Evolutionary conservation across 2,797 vertebrate species (phyloP), one percentile per base, ranked within the genome.

Genomic region (Enteromius fasciolatus): DNA sequence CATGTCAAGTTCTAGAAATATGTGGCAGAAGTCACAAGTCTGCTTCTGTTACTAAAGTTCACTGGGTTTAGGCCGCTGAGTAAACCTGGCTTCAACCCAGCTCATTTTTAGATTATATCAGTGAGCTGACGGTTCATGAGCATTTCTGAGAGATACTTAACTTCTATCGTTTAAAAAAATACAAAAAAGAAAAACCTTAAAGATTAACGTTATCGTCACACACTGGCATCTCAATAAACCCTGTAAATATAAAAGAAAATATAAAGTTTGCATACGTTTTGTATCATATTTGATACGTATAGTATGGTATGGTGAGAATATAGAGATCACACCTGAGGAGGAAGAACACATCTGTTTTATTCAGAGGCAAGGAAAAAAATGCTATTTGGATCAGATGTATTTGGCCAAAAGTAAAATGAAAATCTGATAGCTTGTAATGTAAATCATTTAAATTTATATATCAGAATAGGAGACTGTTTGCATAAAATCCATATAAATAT

Each of bases 11-110:
- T 74, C 15, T 46, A 33, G 63, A 82, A 68, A 82, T 31, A 44
- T 68, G 36, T 76, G 48, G n/a, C 63, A 68, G 48, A 76, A 54
- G 54, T 64, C 72, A 70, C 33, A 75, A 54, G 48, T 67, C 48
- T 82, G 36, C 63, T 57, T 20, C 6, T 76, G 80, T 67, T 82
- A 54, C 48, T 67, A 8, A 66, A 68, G 48, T 76, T 82, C 63
- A 67, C 17, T 1, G 50, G 36, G 73, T 82, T 76, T 82, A 76
- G 28, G n/a, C 31, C 1, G 23, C 61, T 54, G 15, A 66, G 59
- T 73, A 64, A 82, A 41, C 44, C 17, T 81, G 61, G 59, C 70
- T 15, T 76, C 11, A 67, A 68, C 23, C 70, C 46, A 54, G 17
- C 46, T 28, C 0, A 28, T 75, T 31, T 76, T 72, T n/a, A 25